These are phyloP conservation scores for Ceratitis capitata DNA, from an alignment of 1,140 invertebrate genomes.

Conservation along the genomic window DNA sequence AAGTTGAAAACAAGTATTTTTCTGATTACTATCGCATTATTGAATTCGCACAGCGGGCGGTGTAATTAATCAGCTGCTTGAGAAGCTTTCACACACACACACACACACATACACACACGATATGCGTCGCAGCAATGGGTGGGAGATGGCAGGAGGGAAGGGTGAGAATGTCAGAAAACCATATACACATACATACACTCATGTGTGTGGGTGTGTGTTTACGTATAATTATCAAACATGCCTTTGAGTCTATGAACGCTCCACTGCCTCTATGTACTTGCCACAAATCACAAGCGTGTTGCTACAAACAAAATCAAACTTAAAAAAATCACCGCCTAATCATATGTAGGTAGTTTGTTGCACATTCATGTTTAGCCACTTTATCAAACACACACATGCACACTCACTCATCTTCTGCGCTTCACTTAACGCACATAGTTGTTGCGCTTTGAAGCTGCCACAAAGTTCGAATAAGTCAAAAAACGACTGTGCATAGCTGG, in stretches of 20 bases:
- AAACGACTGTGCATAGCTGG: neutral
- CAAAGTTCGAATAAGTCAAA: neutral
- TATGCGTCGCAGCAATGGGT: neutral
- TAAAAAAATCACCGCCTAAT: neutral
- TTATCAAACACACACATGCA: neutral
- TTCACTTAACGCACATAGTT: neutral
- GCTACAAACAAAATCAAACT: neutral
- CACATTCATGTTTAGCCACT: neutral
- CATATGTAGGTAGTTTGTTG: neutral
- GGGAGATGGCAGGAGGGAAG: neutral
- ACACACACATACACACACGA: too few species aligned
- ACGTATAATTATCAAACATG: neutral
- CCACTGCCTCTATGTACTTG: neutral
- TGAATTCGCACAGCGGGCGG: conserved; percentile 44
- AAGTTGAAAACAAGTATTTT: conserved; percentile 42
- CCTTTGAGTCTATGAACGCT: neutral
- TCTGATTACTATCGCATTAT: conserved; percentile 42
- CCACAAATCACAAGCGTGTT: neutral
- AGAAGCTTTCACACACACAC: neutral
- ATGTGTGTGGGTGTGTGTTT: neutral
- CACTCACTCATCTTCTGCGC: neutral
- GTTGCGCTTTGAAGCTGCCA: neutral
- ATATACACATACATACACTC: neutral
- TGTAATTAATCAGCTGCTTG: conserved; percentile 43
- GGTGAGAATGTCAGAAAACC: neutral